These are phyloP conservation scores for Spodoptera frugiperda DNA, from an alignment of 1,140 invertebrate species.

Conservation along the genomic window DNA sequence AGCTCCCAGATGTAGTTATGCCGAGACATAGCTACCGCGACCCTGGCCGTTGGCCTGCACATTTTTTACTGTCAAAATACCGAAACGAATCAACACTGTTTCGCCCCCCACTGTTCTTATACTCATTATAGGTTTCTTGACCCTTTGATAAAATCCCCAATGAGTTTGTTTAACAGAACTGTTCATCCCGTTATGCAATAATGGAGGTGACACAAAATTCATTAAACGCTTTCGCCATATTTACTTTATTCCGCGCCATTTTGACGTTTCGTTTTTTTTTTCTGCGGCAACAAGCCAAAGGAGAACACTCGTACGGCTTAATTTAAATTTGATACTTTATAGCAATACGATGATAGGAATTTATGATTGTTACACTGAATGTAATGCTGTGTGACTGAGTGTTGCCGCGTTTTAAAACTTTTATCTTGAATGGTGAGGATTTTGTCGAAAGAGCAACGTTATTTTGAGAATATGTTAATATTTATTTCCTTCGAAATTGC, in stretches of 20 bases:
- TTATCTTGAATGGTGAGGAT: slow-evolving; percentile 40
- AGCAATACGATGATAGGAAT: slow-evolving; percentile 30
- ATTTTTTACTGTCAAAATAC: slow-evolving; percentile 48
- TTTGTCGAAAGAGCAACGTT: slow-evolving; percentile 18
- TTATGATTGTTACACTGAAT: slow-evolving; percentile 36
- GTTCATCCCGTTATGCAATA: slow-evolving; percentile 46
- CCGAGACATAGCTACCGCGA: slow-evolving; percentile 23
- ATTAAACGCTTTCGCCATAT: slow-evolving; percentile 37
- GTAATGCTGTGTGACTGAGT: slow-evolving; percentile 20
- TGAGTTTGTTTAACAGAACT: slow-evolving; percentile 45
- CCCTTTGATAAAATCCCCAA: slow-evolving; percentile 46
- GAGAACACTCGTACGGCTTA: slow-evolving; percentile 33
- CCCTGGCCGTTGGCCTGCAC: slow-evolving; percentile 36
- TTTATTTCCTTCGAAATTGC: slow-evolving; percentile 15
- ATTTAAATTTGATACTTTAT: slow-evolving; percentile 49
- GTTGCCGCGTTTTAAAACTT: slow-evolving; percentile 27
- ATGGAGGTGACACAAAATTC: slow-evolving; percentile 42
- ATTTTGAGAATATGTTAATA: slow-evolving; percentile 28
- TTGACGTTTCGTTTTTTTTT: slow-evolving; percentile 35
- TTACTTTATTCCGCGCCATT: slow-evolving; percentile 49
- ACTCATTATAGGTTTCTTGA: slow-evolving; percentile 41
- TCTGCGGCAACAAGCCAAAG: slow-evolving; percentile 12
- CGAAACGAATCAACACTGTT: slow-evolving; percentile 46
- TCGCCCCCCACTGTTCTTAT: slow-evolving; percentile 28
- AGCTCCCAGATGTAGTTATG: slow-evolving; percentile 27